phyloP scores from a whole-genome alignment of 1,140 invertebrate species.

The Linepithema humile region DNA sequence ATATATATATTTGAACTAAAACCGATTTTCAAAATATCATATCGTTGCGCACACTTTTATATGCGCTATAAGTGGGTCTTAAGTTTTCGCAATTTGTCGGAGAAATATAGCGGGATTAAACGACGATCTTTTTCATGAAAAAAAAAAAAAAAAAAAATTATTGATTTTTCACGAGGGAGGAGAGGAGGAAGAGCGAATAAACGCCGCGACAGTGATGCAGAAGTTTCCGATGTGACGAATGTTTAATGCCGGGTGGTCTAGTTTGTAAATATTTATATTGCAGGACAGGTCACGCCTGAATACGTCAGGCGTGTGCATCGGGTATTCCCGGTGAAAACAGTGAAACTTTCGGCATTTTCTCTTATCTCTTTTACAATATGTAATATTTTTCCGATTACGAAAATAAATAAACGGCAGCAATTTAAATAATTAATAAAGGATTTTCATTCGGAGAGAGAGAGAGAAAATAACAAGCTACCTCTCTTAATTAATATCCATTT shows the following conservation, averaged over 20 bases:
- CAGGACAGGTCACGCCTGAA: neutral
- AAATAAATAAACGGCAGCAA: neutral
- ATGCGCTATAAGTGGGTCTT: slow-evolving; percentile 1
- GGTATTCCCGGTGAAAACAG: neutral
- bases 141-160: neutral
- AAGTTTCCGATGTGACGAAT: slow-evolving; percentile 28
- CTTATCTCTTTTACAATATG: neutral
- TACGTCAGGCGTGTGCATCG: neutral
- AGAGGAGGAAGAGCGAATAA: slow-evolving; percentile 2
- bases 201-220: neutral
- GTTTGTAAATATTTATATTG: slow-evolving; percentile 51
- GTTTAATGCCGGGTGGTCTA: slow-evolving; percentile 15
- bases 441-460: slow-evolving; percentile 1
- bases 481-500: slow-evolving; percentile 32
- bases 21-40: slow-evolving; percentile 3
- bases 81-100: neutral
- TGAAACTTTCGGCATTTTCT: neutral
- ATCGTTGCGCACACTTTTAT: neutral
- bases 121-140: slow-evolving; percentile 12
- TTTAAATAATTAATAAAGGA: slow-evolving; percentile 6
- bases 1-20: neutral
- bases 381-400: neutral
- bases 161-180: neutral
- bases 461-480: slow-evolving; percentile 11
- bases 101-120: slow-evolving; percentile 2